Evolutionary conservation across 2,113 vertebrate genomes (phyloP).

Genomic region (Etheostoma spectabile): DNA sequence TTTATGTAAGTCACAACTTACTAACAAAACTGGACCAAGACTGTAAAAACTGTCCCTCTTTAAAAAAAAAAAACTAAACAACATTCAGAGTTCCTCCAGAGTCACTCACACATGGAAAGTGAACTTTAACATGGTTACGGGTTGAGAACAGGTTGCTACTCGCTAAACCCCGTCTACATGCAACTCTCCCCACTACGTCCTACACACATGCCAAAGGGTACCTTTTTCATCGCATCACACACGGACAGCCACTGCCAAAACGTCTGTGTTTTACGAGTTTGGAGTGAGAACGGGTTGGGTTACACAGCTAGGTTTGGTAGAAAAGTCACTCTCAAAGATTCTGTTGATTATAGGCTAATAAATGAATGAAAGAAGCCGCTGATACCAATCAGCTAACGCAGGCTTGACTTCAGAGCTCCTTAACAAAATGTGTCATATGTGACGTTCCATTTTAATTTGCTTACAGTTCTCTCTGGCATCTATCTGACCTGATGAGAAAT

Average conservation of each 20-base stretch:
- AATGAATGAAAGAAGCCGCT: conserved; percentile 19
- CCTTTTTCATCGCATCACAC: too few species aligned
- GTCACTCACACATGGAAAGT: background rate
- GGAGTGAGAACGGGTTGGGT: too few species aligned
- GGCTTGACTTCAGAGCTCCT: background rate
- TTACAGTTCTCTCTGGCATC: too few species aligned
- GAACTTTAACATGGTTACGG: background rate
- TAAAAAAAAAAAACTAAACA: background rate
- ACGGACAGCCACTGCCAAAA: too few species aligned
- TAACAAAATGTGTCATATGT: background rate
- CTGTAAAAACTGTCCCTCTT: background rate
- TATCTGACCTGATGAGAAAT: too few species aligned
- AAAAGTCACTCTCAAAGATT: background rate
- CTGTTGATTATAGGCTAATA: too few species aligned
- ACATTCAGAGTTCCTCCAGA: background rate
- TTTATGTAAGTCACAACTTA: conserved; percentile 79
- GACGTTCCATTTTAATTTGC: background rate
- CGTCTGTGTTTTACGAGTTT: too few species aligned
- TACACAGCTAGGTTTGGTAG: background rate
- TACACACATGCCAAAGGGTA: too few species aligned
- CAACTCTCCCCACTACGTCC: too few species aligned
- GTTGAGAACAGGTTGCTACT: too few species aligned
- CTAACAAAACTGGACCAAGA: background rate
- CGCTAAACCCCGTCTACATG: too few species aligned
- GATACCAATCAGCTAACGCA: conserved; percentile 16